A percentile compares a stretch with the other conserved stretches of the same genome.
Evolutionary conservation across 1,140 invertebrate genomes (phyloP).

Genomic region (Ceratina japonica): DNA sequence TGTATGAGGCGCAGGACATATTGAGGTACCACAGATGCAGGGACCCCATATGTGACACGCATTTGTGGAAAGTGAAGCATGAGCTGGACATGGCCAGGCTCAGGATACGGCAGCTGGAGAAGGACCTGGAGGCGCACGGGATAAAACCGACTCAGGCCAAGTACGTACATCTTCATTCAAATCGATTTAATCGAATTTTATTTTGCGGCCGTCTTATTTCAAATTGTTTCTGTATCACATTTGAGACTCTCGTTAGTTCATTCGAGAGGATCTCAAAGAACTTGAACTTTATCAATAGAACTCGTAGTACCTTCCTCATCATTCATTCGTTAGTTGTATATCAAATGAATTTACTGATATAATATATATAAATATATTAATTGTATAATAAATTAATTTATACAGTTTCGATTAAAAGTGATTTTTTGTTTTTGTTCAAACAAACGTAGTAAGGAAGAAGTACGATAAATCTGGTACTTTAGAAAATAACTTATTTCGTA

Average conservation of each 20-base stretch:
- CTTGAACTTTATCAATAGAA: background rate
- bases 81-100: constrained; percentile 92
- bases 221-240: background rate
- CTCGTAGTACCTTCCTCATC: background rate
- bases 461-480: too few species aligned
- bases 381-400: too few species aligned
- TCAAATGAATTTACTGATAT: too few species aligned
- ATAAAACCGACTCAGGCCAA: constrained; percentile 86
- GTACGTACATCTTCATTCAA: constrained; percentile 63
- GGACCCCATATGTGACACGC: constrained; percentile 90
- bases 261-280: constrained; percentile 10
- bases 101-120: constrained; percentile 90
- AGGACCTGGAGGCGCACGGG: constrained; percentile 89
- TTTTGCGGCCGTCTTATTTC: background rate
- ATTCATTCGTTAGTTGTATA: too few species aligned
- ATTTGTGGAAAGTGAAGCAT: constrained; percentile 93
- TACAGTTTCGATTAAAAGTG: too few species aligned
- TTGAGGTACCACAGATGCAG: constrained; percentile 83
- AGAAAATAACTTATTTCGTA: too few species aligned
- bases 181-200: constrained; percentile 13
- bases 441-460: too few species aligned
- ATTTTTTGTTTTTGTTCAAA: too few species aligned
- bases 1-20: constrained; percentile 90
- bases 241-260: background rate
- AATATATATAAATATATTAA: too few species aligned